Percentiles rank a stretch among this genome's conserved stretches.
These are phyloP conservation scores for Tachina lurida DNA, from an alignment of 2,888 invertebrate genomes.

Conservation along the genomic window DNA sequence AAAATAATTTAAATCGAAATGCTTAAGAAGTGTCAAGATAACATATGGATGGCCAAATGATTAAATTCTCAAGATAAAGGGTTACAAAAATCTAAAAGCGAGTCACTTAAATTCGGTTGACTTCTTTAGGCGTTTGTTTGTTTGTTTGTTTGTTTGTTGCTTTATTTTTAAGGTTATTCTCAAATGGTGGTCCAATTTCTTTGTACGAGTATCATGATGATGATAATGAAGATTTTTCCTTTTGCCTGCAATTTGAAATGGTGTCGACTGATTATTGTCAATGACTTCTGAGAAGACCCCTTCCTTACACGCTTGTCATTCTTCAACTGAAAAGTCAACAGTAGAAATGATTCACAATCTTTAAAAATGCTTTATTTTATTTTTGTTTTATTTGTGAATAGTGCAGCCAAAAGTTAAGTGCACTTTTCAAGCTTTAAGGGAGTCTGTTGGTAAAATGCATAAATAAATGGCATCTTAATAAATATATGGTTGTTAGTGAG, in stretches of 20 bases:
- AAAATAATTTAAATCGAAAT: constrained; percentile 52
- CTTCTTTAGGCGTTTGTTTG: not conserved
- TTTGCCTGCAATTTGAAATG: constrained; percentile 60
- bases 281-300: constrained; percentile 67
- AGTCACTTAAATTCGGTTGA: constrained; percentile 41
- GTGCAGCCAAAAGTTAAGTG: constrained; percentile 35
- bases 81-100: constrained; percentile 37
- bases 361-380: constrained; percentile 38
- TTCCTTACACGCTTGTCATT: constrained; percentile 59
- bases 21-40: constrained; percentile 67
- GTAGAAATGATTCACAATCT: constrained; percentile 66
- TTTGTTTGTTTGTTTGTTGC: not conserved
- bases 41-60: constrained; percentile 68
- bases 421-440: not conserved
- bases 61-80: constrained; percentile 67
- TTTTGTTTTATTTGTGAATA: constrained; percentile 12
- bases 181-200: constrained; percentile 67
- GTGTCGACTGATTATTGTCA: constrained; percentile 70
- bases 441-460: not conserved
- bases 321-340: constrained; percentile 46
- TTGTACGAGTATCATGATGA: not conserved
- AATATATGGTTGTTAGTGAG: constrained; percentile 12
- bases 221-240: constrained; percentile 2
- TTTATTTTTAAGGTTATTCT: constrained; percentile 22
- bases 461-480: constrained; percentile 16